Percentiles rank a stretch among this genome's conserved stretches.
These are phyloP conservation scores for Latheticus oryzae DNA, from an alignment of 2,888 invertebrate genomes.

Conservation along the genomic window DNA sequence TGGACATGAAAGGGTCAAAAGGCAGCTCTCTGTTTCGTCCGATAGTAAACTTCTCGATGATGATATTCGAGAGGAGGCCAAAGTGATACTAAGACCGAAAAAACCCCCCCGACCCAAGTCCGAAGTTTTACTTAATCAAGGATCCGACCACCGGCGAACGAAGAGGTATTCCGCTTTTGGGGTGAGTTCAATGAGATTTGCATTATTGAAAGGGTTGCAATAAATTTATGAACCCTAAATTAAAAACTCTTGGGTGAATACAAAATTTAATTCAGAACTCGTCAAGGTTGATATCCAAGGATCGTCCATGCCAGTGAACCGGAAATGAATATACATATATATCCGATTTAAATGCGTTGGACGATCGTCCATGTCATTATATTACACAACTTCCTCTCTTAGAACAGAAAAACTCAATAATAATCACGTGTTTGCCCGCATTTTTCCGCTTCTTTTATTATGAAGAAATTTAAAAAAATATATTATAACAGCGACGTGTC, in stretches of 20 bases:
- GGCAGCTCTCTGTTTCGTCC: constrained; percentile 91
- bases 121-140: constrained; percentile 89
- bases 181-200: constrained; percentile 73
- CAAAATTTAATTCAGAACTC: constrained; percentile 6
- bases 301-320: constrained; percentile 15
- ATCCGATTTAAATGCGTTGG: constrained; percentile 21
- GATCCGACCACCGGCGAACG: constrained; percentile 78
- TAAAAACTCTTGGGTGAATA: no score
- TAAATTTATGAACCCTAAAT: no score
- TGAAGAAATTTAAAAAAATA: no score
- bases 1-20: constrained; percentile 86
- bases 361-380: constrained; percentile 13
- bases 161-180: constrained; percentile 98
- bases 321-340: constrained; percentile 16
- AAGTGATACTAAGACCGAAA: constrained; percentile 89
- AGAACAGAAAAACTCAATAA: no score
- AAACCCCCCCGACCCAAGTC: constrained; percentile 96
- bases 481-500: background rate
- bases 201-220: constrained; percentile 10
- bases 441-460: no score
- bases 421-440: no score
- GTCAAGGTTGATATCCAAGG: background rate
- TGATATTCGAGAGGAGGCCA: constrained; percentile 88
- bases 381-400: constrained; percentile 23
- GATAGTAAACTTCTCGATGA: constrained; percentile 93